These are phyloP conservation scores for Cebidichthys violaceus DNA, from an alignment of 2,113 vertebrate species.

Conservation along the genomic window DNA sequence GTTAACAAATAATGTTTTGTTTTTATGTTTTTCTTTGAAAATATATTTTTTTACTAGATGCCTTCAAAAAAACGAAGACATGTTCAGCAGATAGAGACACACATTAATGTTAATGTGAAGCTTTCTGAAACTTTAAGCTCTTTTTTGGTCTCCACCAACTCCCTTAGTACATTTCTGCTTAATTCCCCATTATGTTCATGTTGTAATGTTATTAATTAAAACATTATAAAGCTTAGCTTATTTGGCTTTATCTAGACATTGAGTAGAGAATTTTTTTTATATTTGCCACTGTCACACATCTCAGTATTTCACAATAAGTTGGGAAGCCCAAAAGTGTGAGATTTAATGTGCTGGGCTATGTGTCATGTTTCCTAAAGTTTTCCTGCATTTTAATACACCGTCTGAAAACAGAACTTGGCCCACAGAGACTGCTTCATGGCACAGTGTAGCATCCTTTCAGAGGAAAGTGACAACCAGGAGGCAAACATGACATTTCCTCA, in stretches of 20 bases:
- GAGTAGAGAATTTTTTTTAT: conserved; percentile 1
- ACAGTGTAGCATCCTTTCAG: conserved; percentile 54
- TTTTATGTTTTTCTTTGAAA: background rate
- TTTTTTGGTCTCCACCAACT: background rate
- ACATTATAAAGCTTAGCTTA: background rate
- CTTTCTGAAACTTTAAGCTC: background rate
- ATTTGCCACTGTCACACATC: conserved; percentile 25
- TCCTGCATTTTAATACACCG: conserved; percentile 60
- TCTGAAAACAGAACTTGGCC: conserved; percentile 58
- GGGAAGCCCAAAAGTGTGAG: conserved; percentile 33
- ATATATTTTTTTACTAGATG: background rate
- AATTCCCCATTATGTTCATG: background rate
- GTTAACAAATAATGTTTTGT: background rate
- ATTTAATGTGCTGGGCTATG: conserved; percentile 46
- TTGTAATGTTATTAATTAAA: background rate
- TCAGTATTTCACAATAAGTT: conserved; percentile 32
- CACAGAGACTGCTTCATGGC: conserved; percentile 58
- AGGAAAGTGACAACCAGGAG: conserved; percentile 66
- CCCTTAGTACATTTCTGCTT: background rate
- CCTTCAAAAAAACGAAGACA: background rate
- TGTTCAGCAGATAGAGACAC: background rate
- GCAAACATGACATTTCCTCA: conserved; percentile 55
- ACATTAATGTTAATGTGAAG: background rate
- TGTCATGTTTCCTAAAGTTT: conserved; percentile 68
- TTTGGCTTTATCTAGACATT: conserved; percentile 16